Percentiles rank a stretch among this genome's conserved stretches.
These are phyloP conservation scores for Hoplodrina blanda DNA, from an alignment of 2,888 invertebrate species.

Conservation along the genomic window DNA sequence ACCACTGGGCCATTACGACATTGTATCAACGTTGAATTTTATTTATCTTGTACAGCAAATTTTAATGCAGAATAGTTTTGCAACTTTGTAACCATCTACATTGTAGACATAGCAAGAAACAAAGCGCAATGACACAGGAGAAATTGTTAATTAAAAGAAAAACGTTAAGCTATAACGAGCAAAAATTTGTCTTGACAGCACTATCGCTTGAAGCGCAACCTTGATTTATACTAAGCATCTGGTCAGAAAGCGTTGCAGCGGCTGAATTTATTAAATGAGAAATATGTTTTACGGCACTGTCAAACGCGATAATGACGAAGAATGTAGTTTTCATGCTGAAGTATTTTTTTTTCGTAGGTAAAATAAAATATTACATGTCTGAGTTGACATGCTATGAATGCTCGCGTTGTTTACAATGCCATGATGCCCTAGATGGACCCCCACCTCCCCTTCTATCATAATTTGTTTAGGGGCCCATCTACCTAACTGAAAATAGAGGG, in stretches of 20 bases:
- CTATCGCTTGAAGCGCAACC: conserved; percentile 54
- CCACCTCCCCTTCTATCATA: no score
- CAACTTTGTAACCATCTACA: conserved; percentile 20
- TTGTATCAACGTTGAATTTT: neutral
- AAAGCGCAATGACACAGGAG: conserved; percentile 38
- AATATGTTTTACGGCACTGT: conserved; percentile 64
- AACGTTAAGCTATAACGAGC: conserved; percentile 63
- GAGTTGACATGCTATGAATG: conserved; percentile 43
- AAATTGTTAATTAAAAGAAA: conserved; percentile 62
- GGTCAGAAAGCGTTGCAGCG: conserved; percentile 80
- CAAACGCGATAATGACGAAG: conserved; percentile 56
- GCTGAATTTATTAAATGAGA: conserved; percentile 68
- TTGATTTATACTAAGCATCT: conserved; percentile 76
- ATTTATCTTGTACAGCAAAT: neutral
- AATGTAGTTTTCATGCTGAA: conserved; percentile 56
- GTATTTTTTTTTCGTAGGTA: conserved; percentile 55
- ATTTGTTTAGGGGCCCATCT: no score
- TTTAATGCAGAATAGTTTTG: conserved; percentile 2
- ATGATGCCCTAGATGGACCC: no score
- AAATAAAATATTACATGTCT: conserved; percentile 47
- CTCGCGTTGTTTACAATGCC: conserved; percentile 2
- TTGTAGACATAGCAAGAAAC: neutral
- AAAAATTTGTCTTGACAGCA: conserved; percentile 57
- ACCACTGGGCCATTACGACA: no score
- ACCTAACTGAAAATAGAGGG: no score